Conservation (phyloP, 92 coral and sea anemone species). For the Parazoanthus atlanticus region DNA sequence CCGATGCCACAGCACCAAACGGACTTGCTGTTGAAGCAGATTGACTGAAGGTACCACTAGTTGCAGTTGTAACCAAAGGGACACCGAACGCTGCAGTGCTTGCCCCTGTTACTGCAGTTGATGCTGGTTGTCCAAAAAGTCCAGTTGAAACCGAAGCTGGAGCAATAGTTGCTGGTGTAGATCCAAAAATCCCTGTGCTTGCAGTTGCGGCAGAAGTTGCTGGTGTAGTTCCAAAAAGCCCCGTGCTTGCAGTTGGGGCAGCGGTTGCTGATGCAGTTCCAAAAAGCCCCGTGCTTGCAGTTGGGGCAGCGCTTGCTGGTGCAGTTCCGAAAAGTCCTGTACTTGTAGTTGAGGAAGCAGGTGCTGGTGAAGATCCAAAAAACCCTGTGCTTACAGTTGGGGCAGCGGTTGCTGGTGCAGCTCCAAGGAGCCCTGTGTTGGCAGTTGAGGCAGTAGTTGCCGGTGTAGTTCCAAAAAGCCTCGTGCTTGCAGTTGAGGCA, state of each 20-base stretch:
- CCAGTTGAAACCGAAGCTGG: background rate
- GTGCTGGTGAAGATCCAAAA: background rate
- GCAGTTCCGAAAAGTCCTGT: background rate
- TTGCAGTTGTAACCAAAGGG: background rate
- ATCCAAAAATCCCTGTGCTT: background rate
- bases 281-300: background rate
- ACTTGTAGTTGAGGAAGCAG: background rate
- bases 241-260: background rate
- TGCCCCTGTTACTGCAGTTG: too few relatives aligned
- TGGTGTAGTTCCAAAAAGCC: background rate
- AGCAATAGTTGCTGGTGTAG: background rate
- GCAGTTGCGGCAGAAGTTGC: background rate
- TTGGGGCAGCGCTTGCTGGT: background rate
- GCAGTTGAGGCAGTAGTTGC: background rate
- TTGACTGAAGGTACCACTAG: background rate
- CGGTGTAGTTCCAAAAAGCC: background rate
- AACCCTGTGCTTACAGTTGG: background rate
- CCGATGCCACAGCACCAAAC: conserved; percentile 3
- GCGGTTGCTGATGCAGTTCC: background rate
- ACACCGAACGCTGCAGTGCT: too few relatives aligned
- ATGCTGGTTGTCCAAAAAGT: background rate
- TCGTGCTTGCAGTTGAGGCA: background rate
- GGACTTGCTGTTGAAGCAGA: conserved; percentile 16
- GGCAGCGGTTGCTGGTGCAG: background rate
- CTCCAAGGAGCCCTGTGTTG: background rate